A percentile compares a stretch with the other conserved stretches of the same genome.
These are phyloP conservation scores for Stomatorhinus walkeri DNA, from an alignment of 2,797 vertebrate genomes.

Conservation along the genomic window DNA sequence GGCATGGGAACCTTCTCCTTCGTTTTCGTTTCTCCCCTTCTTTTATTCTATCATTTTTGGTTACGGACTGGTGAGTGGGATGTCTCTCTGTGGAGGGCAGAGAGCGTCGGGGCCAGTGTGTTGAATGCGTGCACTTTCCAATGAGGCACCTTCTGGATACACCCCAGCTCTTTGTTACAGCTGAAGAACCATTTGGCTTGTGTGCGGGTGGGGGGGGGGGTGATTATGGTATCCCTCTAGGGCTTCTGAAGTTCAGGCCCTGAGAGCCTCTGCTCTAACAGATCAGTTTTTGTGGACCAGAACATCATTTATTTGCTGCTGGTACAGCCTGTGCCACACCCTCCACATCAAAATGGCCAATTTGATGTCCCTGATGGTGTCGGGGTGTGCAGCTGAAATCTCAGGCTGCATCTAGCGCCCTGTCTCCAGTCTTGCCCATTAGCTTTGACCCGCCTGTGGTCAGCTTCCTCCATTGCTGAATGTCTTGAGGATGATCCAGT, in stretches of 20 bases:
- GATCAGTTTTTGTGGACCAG: conserved; percentile 51
- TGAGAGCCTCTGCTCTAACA: conserved; percentile 42
- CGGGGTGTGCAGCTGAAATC: conserved; percentile 38
- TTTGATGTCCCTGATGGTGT: conserved; percentile 35
- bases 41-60: conserved; percentile 38
- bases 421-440: background rate
- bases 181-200: background rate
- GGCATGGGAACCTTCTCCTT: conserved; percentile 73
- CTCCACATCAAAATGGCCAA: conserved; percentile 30
- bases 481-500: conserved; percentile 48
- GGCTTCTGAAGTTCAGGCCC: conserved; percentile 42
- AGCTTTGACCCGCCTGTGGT: background rate
- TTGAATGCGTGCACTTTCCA: conserved; percentile 68
- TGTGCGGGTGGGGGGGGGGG: background rate
- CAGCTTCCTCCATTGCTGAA: conserved; percentile 40
- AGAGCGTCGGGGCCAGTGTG: conserved; percentile 28
- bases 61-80: background rate
- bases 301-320: conserved; percentile 41
- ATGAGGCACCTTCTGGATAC: background rate
- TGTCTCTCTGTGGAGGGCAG: conserved; percentile 24
- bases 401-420: conserved; percentile 12
- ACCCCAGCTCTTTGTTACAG: background rate
- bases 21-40: conserved; percentile 29
- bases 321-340: conserved; percentile 39
- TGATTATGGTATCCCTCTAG: background rate